Conservation (phyloP, 2,888 invertebrate species). For the Andrena camellia region DNA sequence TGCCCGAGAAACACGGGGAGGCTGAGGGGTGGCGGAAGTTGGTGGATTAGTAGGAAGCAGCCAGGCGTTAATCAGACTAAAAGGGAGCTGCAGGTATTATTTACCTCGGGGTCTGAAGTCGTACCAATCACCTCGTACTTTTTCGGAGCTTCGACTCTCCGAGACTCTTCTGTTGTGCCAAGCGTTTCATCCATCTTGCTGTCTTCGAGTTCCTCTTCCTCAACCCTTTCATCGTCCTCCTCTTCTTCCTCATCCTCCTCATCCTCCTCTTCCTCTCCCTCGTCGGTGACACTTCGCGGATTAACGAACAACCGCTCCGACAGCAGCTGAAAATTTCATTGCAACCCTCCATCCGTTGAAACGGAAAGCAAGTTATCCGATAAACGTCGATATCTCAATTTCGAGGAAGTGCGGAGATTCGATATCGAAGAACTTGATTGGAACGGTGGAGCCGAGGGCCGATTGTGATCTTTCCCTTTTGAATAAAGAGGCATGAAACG, state of each 20-base stretch:
- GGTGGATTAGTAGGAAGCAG: not conserved
- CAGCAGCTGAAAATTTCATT: constrained; percentile 57
- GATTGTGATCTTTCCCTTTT: not conserved
- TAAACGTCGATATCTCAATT: not conserved
- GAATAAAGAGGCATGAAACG: not conserved
- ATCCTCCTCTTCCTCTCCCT: constrained; percentile 33
- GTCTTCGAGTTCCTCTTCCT: constrained; percentile 45
- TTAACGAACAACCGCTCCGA: constrained; percentile 54
- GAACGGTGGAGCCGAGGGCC: not conserved
- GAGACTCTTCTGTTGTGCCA: constrained; percentile 25
- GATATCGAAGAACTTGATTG: not conserved
- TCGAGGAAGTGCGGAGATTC: not conserved
- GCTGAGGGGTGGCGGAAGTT: not conserved
- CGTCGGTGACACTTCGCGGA: constrained; percentile 33
- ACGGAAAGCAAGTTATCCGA: not conserved
- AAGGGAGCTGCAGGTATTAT: constrained; percentile 21
- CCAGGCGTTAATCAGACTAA: constrained; percentile 39
- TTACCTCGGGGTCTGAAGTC: constrained; percentile 70
- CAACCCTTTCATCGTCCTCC: constrained; percentile 40
- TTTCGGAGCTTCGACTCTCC: constrained; percentile 16
- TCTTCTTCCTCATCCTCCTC: constrained; percentile 51
- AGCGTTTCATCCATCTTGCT: constrained; percentile 60
- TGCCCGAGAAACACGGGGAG: not conserved
- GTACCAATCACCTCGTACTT: constrained; percentile 79
- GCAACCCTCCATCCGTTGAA: not conserved